Percentiles rank a stretch among this genome's conserved stretches.
Conservation (phyloP, 2,888 invertebrate species). For the Patella ulyssiponensis region DNA sequence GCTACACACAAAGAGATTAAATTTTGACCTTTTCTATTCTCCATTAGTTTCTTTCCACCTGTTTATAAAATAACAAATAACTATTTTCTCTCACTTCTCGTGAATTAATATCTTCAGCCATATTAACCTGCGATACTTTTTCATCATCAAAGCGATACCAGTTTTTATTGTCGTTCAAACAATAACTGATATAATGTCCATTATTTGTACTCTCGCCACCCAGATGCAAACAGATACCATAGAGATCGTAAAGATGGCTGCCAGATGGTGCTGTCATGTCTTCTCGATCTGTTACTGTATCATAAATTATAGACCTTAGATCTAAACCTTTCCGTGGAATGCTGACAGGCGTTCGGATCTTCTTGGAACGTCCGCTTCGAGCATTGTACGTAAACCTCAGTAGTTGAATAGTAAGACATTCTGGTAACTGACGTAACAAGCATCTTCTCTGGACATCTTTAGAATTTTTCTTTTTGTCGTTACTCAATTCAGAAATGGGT, state of each 20-base stretch:
- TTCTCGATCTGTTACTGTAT: constrained; percentile 63
- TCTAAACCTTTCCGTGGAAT: constrained; percentile 62
- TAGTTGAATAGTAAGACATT: constrained; percentile 68
- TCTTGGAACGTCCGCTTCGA: constrained; percentile 50
- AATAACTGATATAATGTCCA: constrained; percentile 68
- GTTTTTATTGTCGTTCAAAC: constrained; percentile 44
- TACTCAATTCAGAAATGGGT: constrained; percentile 50
- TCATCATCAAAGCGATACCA: constrained; percentile 70
- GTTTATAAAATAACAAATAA: constrained; percentile 67
- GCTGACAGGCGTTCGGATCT: constrained; percentile 62
- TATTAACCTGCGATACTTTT: constrained; percentile 63
- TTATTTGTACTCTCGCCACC: constrained; percentile 62
- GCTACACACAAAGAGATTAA: too few relatives aligned
- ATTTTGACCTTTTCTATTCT: too few relatives aligned
- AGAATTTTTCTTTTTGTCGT: constrained; percentile 14
- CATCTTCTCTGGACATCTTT: constrained; percentile 62
- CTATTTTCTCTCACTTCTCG: constrained; percentile 66
- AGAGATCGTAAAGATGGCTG: constrained; percentile 60
- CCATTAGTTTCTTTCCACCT: constrained; percentile 19
- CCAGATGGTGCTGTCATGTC: constrained; percentile 50
- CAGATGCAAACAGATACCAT: constrained; percentile 65
- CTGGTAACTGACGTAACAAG: constrained; percentile 66
- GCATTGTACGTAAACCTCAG: constrained; percentile 63
- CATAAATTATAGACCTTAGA: constrained; percentile 61
- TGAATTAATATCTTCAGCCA: constrained; percentile 67